phyloP scores from a whole-genome alignment of 1,140 invertebrate genomes.

The Antheraea mylitta region DNA sequence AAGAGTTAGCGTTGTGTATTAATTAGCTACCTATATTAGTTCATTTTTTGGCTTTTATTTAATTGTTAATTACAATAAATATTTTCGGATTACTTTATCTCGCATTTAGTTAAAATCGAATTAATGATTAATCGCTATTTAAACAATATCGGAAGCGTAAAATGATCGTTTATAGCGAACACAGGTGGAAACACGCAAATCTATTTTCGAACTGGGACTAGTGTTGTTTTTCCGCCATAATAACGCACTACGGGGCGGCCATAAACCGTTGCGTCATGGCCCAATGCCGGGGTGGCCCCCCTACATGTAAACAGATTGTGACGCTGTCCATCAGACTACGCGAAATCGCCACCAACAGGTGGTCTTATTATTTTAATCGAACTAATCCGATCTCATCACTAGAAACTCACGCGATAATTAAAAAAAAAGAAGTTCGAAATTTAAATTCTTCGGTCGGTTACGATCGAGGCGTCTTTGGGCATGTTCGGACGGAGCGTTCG shows the following conservation, averaged over 20 bases:
- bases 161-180: slow-evolving; percentile 40
- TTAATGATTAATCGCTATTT: not conserved
- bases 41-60: no score
- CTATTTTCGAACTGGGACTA: slow-evolving; percentile 57
- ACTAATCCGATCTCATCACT: slow-evolving; percentile 8
- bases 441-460: slow-evolving; percentile 26
- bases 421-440: slow-evolving; percentile 18
- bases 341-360: slow-evolving; percentile 69
- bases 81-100: no score
- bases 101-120: no score
- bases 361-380: slow-evolving; percentile 35
- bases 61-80: no score
- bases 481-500: slow-evolving; percentile 42
- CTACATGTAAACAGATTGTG: slow-evolving; percentile 74
- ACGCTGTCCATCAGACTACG: slow-evolving; percentile 58
- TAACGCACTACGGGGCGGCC: slow-evolving; percentile 53
- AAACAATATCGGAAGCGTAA: slow-evolving; percentile 14
- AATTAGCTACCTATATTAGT: no score
- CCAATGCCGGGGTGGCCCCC: slow-evolving; percentile 45
- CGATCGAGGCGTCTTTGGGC: slow-evolving; percentile 19
- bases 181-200: slow-evolving; percentile 58
- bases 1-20: no score
- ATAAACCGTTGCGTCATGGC: slow-evolving; percentile 70
- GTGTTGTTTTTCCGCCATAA: slow-evolving; percentile 69
- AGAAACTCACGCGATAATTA: slow-evolving; percentile 1